Base-by-base conservation (phyloP, 1,140 invertebrate species). In the Ips nitidus region DNA sequence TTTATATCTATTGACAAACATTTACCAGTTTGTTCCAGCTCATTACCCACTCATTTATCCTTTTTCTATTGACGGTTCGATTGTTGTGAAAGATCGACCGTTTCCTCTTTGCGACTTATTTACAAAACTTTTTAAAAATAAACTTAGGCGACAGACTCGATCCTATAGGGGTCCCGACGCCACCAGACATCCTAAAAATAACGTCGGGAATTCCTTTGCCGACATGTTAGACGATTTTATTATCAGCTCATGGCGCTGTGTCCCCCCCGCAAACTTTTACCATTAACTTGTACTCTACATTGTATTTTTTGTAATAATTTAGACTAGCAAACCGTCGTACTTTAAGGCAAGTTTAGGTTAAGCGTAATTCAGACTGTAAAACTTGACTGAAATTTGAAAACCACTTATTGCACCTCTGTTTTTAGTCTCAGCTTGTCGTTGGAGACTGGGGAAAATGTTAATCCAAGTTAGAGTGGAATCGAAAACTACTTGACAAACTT, bases 71-170 rank as follows among this genome's bases (percentile, higher is more conserved):
- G 56, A 58, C 56, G 50, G 42, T 37, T 52, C 61, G 41, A 63
- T 63, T 63, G 61, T 61, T 47, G 7, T 40, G 41, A 7, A n/a
- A 41, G 59, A 43, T 61, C 59, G 42, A 52, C 61, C 39, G 36
- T 52, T 63, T 63, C 61, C 61, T 63, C 37, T 22, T 22, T 39
- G 2, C 61, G 47, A 63, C 38, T 7, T 63, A 63, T 63, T 63
- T 63, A 63, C 59, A 61, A 61, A 52, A 52, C 47, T 52, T 39
- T 52, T 63, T 63, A 63, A 63, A 63, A 63, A 63, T 63, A 63
- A 63, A 63, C 61, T 22, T 40, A 39, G 47, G 47, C 61, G 61
- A 52, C 61, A 39, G 4, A 52, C 5, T 60, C 22, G 40, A 63
- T 8, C 1, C 38, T 22, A 41, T 47, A 22, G 22, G 22, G 22